Conservation (phyloP, 2,797 vertebrate species). For the Champsocephalus gunnari region DNA sequence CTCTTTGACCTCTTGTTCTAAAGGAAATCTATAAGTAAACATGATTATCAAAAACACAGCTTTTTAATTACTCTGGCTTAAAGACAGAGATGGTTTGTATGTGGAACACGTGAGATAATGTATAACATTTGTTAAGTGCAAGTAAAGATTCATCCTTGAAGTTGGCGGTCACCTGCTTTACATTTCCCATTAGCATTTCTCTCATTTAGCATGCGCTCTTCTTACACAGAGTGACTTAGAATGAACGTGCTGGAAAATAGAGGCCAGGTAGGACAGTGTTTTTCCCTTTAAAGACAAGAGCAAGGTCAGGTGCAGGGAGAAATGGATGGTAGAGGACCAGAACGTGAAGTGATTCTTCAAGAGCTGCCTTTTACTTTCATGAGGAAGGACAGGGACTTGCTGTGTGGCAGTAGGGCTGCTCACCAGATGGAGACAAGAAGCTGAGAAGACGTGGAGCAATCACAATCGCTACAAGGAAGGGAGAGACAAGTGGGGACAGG, state of each 20-base stretch:
- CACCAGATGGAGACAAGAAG: conserved; percentile 34
- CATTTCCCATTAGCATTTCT: conserved; percentile 39
- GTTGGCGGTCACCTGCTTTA: conserved; percentile 26
- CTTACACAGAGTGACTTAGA: conserved; percentile 30
- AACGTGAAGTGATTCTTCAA: conserved; percentile 59
- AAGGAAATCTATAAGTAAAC: conserved; percentile 46
- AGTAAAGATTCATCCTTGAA: conserved; percentile 19
- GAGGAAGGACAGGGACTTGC: conserved; percentile 34
- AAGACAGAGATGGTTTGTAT: conserved; percentile 10
- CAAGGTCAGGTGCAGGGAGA: conserved; percentile 51
- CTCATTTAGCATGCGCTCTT: conserved; percentile 7
- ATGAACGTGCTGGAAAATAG: background rate
- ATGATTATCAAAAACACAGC: conserved; percentile 8
- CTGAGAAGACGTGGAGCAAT: conserved; percentile 41
- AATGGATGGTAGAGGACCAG: conserved; percentile 13
- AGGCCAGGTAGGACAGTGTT: conserved; percentile 9
- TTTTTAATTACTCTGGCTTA: background rate
- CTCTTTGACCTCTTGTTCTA: conserved; percentile 28
- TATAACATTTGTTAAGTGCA: conserved; percentile 17
- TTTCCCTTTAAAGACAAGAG: conserved; percentile 41
- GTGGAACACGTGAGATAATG: background rate
- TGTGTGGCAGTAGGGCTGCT: conserved; percentile 23
- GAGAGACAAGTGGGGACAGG: conserved; percentile 19
- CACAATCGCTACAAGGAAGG: conserved; percentile 25
- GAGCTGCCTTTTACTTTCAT: conserved; percentile 50